Conservation (phyloP, 2,113 vertebrate genomes). For the Deroptyus accipitrinus region DNA sequence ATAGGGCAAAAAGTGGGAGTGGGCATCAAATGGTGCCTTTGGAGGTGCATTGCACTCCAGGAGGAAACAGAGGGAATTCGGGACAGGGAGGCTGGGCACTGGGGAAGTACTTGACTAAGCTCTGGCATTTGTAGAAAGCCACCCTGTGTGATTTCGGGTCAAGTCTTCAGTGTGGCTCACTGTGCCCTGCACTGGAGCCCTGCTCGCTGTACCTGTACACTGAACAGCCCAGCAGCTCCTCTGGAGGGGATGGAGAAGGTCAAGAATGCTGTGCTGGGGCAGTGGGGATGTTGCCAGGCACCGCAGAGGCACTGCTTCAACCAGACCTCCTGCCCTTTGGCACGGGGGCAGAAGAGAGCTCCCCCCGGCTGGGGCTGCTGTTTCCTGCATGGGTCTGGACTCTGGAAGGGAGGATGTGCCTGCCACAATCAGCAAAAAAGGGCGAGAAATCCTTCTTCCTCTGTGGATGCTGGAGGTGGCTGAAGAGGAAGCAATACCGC, state of each 20-base stretch:
- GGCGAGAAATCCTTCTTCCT: constrained; percentile 26
- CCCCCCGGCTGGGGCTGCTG: not conserved
- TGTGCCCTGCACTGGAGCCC: not conserved
- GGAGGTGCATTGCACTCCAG: not conserved
- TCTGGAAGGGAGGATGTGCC: not conserved
- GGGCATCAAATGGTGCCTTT: not conserved
- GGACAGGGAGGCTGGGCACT: not conserved
- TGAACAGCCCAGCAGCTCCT: not conserved
- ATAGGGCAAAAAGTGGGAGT: not conserved
- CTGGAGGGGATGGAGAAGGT: not conserved
- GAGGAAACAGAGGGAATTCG: not conserved
- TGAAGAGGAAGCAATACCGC: not conserved
- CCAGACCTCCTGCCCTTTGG: rapidly evolving
- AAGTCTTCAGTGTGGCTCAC: not conserved
- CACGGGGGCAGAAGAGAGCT: not conserved
- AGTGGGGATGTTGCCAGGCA: not conserved
- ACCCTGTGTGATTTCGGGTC: not conserved
- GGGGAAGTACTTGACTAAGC: not conserved
- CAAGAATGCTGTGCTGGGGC: not conserved
- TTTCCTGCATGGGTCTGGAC: not conserved
- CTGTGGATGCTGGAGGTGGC: constrained; percentile 2
- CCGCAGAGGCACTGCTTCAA: not conserved
- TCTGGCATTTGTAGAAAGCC: not conserved
- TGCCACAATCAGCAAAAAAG: not conserved
- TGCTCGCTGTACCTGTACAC: not conserved